phyloP scores from a whole-genome alignment of 2,888 invertebrate species.

The Synergus itoensis region DNA sequence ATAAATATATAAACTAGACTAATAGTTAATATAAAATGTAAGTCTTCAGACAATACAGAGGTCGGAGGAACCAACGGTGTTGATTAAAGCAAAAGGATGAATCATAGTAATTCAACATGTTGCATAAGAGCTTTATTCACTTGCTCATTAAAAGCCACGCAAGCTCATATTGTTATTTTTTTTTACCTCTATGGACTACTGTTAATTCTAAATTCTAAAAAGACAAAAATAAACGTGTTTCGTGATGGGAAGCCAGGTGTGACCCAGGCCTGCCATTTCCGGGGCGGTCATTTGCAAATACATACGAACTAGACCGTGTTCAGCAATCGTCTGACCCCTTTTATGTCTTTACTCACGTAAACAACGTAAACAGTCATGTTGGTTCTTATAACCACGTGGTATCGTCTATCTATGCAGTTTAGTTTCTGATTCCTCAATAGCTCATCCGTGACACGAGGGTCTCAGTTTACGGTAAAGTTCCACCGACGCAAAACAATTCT shows the following conservation, averaged over 20 bases:
- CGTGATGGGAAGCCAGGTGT: conserved; percentile 43
- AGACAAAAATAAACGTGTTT: conserved; percentile 38
- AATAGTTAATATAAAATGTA: not conserved
- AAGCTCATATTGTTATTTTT: conserved; percentile 6
- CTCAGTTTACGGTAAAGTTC: conserved; percentile 9
- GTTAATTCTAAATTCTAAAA: conserved; percentile 20
- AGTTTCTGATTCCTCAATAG: conserved; percentile 14
- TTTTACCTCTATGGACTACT: not conserved
- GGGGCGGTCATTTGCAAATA: conserved; percentile 50
- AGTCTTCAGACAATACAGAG: not conserved
- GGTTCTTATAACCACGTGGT: conserved; percentile 18
- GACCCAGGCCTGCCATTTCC: conserved; percentile 57
- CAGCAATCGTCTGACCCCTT: conserved; percentile 51
- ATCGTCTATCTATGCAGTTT: not conserved
- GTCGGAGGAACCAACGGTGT: conserved; percentile 9
- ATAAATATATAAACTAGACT: not conserved
- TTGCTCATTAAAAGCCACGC: conserved; percentile 10
- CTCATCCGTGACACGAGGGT: conserved; percentile 26
- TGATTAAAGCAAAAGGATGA: conserved; percentile 12
- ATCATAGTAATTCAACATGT: conserved; percentile 20
- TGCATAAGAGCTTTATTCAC: conserved; percentile 29
- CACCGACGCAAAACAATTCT: conserved; percentile 10
- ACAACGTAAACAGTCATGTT: conserved; percentile 33
- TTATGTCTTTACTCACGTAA: conserved; percentile 46
- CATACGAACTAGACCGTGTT: conserved; percentile 58